Evolutionary conservation across 2,888 invertebrate genomes (phyloP), one percentile per base, ranked within the genome.

Genomic region (Drosophila merina): DNA sequence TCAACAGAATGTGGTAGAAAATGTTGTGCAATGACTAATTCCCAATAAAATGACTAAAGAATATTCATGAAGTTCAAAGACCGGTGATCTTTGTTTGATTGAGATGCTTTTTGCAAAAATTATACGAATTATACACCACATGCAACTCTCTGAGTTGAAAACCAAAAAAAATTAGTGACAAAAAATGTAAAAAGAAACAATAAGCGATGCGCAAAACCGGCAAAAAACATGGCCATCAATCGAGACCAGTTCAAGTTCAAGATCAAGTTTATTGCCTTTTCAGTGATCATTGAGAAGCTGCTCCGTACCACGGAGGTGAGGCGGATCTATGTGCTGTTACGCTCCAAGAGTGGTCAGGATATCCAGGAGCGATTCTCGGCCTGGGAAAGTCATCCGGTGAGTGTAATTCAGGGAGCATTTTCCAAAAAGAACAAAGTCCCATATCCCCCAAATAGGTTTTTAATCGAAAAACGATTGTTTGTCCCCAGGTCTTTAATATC

Each of bases 331-430:
- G 79, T 94, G 28, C 89, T 94, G 42, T 91, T 94, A 20, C 90
- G 94, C 50, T 88, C 92, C 31, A 94, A 94, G 86, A 93, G 93
- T 89, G 95, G 92, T 0, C 94, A 95, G 87, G 94, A 94, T 75
- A 92, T 94, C 44, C 93, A 94, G 75, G 93, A 94, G 0, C 93
- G 96, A 59, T 90, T 95, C 51, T 94, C 94, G 9, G 94, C 94
- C 75, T 92, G 96, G 12, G 95, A 95, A 74, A 94, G 94, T 10
- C 95, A 95, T 77, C 93, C 93, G 26, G 94, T 95, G 1, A 20
- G 20, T 20, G 20, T 20, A 20, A 20, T 20, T 20, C 20, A 20
- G 20, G 20, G 20, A 20, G 20, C 20, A 20, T 20, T 2, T 20
- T 20, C 20, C 20, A 20, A 20, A 20, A 20, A 20, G 20, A 20